Conservation (phyloP, 2,113 vertebrate species). For the Heterotilapia buettikoferi region DNA sequence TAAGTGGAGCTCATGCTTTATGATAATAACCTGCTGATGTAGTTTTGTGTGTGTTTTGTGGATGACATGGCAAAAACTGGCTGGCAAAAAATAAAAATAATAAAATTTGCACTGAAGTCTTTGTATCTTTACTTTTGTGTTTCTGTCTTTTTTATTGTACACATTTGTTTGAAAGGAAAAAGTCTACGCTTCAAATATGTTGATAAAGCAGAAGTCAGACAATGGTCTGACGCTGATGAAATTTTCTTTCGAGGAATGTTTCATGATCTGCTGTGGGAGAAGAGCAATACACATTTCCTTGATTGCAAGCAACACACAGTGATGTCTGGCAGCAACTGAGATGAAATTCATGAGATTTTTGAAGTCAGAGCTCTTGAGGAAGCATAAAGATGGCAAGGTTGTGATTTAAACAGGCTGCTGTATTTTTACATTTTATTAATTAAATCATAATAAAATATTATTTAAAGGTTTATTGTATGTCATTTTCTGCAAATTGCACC, state of each 20-base stretch:
- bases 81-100: background rate
- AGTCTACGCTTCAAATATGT: background rate
- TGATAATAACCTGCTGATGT: background rate
- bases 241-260: background rate
- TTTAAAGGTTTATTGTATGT: background rate
- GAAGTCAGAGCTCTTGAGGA: accelerated
- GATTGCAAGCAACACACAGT: accelerated
- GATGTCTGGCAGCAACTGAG: background rate
- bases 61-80: background rate
- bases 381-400: background rate
- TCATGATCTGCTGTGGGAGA: background rate
- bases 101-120: accelerated
- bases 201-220: background rate
- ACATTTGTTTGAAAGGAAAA: background rate
- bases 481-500: background rate
- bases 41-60: background rate
- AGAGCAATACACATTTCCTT: background rate
- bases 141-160: background rate
- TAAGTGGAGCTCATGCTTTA: background rate
- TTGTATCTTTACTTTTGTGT: accelerated
- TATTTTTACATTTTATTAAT: background rate
- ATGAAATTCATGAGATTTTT: background rate
- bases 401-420: accelerated
- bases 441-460: background rate
- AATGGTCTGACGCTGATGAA: background rate